Evolutionary conservation across 2,888 invertebrate genomes (phyloP), one percentile per base, ranked within the genome.

Genomic region (Nemapogon koenigi): DNA sequence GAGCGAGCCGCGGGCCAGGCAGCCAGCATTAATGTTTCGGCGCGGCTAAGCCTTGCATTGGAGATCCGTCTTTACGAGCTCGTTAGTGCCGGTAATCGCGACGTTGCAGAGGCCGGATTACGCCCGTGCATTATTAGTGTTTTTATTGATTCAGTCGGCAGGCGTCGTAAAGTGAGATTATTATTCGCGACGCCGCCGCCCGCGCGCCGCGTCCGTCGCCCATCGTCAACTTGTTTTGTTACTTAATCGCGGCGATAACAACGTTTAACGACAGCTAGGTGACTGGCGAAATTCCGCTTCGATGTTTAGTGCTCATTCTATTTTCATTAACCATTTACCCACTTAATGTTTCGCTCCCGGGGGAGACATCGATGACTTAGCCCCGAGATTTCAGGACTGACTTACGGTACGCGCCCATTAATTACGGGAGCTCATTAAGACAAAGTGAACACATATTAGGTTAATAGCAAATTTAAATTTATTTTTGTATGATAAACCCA

Each of bases 81-180:
- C 76, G 75, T 76, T 75, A 75, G 73, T 64, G 72, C 62, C 64
- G 59, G 73, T 75, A 75, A 75, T 73, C 75, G 68, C 70, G 65
- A 59, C 61, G 65, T 60, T 75, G 76, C 75, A 76, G 66, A 71
- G 59, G 53, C 63, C 61, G 70, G 76, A 70, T 78, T 75, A 76
- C 69, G 67, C 61, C 65, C 67, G 71, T 75, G 78, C 78, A 78
- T 78, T 78, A 78, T 78, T 78, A 78, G 78, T 76, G 78, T 78
- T 78, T 78, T 78, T 78, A 78, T 78, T 78, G 78, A 78, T 78
- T 78, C 73, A 71, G 73, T 76, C 76, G 78, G 76, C 65, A 69
- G 63, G 68, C 59, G 69, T 76, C 76, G 78, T 78, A 76, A 78
- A 78, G 66, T 71, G 75, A 76, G 76, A 76, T 76, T 76, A 76